Conservation (phyloP, 2,113 vertebrate species). For the Strix uralensis region DNA sequence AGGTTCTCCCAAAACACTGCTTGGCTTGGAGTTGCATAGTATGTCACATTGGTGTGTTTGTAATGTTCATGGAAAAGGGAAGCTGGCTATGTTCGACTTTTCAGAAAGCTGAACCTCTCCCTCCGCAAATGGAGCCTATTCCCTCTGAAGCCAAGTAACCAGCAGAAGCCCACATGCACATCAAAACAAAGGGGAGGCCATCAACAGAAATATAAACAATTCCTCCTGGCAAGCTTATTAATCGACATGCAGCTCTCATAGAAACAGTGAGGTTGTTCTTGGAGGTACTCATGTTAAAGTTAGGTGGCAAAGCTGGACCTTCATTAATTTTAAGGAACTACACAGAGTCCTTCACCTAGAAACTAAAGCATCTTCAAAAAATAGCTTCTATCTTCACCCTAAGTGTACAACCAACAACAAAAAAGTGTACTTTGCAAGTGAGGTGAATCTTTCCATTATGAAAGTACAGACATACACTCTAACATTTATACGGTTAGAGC, state of each 20-base stretch:
- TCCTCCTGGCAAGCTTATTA: background rate
- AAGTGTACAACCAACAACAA: background rate
- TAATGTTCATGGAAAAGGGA: background rate
- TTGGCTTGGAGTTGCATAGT: background rate
- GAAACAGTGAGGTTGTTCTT: background rate
- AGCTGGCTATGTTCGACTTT: background rate
- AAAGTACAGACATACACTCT: background rate
- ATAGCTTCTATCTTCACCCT: accelerated
- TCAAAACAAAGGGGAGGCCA: background rate
- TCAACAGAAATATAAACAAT: background rate
- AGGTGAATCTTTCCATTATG: background rate
- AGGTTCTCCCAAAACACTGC: background rate
- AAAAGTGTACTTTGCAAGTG: background rate
- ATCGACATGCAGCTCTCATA: accelerated
- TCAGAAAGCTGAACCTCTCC: background rate
- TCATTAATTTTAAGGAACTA: background rate
- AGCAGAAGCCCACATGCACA: background rate
- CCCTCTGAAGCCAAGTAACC: background rate
- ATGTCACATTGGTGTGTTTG: background rate
- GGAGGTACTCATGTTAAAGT: background rate
- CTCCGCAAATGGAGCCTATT: background rate
- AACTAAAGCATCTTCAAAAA: background rate
- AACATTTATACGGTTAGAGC: accelerated
- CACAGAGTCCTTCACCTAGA: background rate
- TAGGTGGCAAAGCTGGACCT: background rate